Evolutionary conservation across 2,797 vertebrate genomes (phyloP), one percentile per base, ranked within the genome.

Genomic region (Dipus sagitta): DNA sequence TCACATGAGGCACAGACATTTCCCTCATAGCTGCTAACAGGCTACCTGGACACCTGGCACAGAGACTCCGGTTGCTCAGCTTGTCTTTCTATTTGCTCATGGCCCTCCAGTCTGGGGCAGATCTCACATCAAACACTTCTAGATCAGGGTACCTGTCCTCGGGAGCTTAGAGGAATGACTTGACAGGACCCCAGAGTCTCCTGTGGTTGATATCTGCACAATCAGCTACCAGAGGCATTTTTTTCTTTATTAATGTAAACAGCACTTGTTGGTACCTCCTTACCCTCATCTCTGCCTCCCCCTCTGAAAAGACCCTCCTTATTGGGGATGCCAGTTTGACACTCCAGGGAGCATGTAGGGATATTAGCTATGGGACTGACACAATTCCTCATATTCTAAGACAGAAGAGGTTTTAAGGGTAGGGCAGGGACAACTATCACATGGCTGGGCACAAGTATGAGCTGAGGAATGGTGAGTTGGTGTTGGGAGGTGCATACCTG

Each of bases 121-220:
- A 8, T 87, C 52, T 76, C 58, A 58, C 58, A 86, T 52, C 75
- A 88, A 80, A 78, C 5, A 47, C 54, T 88, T 11, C 2, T 8
- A 64, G 23, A 30, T 18, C 13, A 20, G 0, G 12, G 30, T 3
- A 91, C 38, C 65, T 60, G n/a, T 81, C 13, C 0, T 0, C 9
- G 42, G 47, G 52, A 79, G n/a, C 52, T 90, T 52, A 23, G 60
- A 74, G 23, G 86, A 68, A 20, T 54, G 12, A 32, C 54, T 23
- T 1, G 12, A 24, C 3, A 4, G 4, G 28, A 10, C 32, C 20
- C 26, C 18, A 12, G 54, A 87, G 10, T 38, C 24, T 30, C 68
- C 3, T 4, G 11, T 32, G 52, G 34, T 82, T 71, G 8, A 15
- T 20, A 2, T 83, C 6, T 0, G 1, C 1, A 0, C 3, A 15